Evolutionary conservation across 2,113 vertebrate species (phyloP).

Genomic region (Triplophysa dalaica): DNA sequence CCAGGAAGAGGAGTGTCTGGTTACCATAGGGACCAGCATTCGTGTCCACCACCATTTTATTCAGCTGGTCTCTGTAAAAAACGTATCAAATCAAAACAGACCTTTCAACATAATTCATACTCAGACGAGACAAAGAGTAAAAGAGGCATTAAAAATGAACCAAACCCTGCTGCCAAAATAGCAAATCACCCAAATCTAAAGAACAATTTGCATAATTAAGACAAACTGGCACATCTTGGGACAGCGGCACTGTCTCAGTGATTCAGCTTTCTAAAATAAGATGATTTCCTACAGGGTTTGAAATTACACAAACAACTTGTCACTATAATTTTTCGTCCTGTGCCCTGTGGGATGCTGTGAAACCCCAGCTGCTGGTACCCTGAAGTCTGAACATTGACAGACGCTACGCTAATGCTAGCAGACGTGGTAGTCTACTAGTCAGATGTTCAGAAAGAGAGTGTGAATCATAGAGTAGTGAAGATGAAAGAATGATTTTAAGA

Average conservation of each 20-base stretch:
- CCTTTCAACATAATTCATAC: slow-evolving; percentile 47
- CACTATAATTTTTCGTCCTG: slow-evolving; percentile 4
- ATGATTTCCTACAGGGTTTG: slow-evolving; percentile 53
- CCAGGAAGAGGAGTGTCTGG: slow-evolving; percentile 89
- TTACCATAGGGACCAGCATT: slow-evolving; percentile 85
- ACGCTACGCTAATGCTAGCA: slow-evolving; percentile 20
- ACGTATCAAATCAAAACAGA: background rate
- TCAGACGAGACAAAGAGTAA: slow-evolving; percentile 48
- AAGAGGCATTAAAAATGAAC: background rate
- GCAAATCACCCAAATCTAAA: slow-evolving; percentile 58
- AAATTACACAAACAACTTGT: slow-evolving; percentile 60
- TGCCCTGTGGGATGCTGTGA: slow-evolving; percentile 33
- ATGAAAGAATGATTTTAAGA: background rate
- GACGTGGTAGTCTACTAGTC: background rate
- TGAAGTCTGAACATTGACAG: slow-evolving; percentile 30
- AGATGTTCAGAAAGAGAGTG: background rate
- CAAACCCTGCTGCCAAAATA: slow-evolving; percentile 51
- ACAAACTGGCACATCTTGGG: slow-evolving; percentile 57
- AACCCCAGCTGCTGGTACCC: slow-evolving; percentile 30
- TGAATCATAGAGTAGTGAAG: background rate
- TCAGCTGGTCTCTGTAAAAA: slow-evolving; percentile 84
- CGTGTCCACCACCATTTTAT: slow-evolving; percentile 89
- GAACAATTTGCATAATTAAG: slow-evolving; percentile 66
- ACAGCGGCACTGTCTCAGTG: slow-evolving; percentile 52
- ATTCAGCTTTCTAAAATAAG: slow-evolving; percentile 53